A percentile compares a stretch with the other conserved stretches of the same genome.
Conservation (phyloP, 2,113 vertebrate species). For the Apteryx mantelli region DNA sequence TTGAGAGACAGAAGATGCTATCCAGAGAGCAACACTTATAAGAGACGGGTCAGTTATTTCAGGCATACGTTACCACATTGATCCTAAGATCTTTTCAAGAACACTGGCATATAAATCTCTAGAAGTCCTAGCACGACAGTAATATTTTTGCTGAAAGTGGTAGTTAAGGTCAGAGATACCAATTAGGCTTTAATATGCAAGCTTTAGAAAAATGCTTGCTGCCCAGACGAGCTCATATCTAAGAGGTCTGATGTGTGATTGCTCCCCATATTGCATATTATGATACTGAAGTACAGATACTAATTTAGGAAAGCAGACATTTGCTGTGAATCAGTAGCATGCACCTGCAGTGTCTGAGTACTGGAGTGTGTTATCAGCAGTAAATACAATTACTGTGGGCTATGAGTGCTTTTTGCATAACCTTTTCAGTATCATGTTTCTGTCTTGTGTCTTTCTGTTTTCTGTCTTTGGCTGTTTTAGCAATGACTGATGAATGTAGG, state of each 20-base stretch:
- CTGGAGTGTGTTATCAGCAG: neutral
- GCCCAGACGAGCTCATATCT: neutral
- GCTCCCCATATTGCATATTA: neutral
- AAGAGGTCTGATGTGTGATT: neutral
- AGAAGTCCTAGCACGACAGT: slow-evolving; percentile 1
- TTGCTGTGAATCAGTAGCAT: neutral
- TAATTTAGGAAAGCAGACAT: neutral
- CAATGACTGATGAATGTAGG: neutral
- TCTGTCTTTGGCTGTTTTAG: neutral
- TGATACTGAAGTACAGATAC: neutral
- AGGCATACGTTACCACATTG: neutral
- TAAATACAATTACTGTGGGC: neutral
- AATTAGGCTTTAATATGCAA: slow-evolving; percentile 40
- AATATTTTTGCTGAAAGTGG: slow-evolving; percentile 34
- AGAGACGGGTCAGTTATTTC: slow-evolving; percentile 60
- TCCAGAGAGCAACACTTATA: slow-evolving; percentile 49
- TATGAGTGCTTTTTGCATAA: neutral
- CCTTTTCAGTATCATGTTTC: neutral
- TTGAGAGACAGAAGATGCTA: slow-evolving; percentile 52
- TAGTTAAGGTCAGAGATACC: slow-evolving; percentile 41
- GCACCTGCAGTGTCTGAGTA: neutral
- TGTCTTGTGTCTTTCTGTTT: neutral
- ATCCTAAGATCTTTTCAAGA: slow-evolving; percentile 51
- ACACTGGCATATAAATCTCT: slow-evolving; percentile 18
- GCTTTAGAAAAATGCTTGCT: neutral